Percentiles rank a stretch among this genome's conserved stretches.
These are phyloP conservation scores for Phenganax marumi DNA, from an alignment of 92 coral and sea anemone species.

Conservation along the genomic window DNA sequence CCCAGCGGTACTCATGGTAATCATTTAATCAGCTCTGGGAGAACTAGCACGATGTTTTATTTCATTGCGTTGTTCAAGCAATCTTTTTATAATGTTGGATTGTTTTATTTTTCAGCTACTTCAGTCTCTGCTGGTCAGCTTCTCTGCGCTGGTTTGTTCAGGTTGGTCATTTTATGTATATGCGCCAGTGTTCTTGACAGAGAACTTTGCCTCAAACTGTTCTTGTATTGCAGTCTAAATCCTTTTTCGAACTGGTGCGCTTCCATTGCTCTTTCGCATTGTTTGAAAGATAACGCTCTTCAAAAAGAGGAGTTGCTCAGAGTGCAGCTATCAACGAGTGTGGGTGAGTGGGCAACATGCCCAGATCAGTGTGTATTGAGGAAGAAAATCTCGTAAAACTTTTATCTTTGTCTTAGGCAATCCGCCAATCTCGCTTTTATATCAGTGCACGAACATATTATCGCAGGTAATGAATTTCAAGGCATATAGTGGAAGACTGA, in stretches of 20 bases:
- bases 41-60: neutral
- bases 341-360: slow-evolving; percentile 58
- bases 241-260: slow-evolving; percentile 98
- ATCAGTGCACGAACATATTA: slow-evolving; percentile 94
- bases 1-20: slow-evolving; percentile 86
- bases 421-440: slow-evolving; percentile 92
- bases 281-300: slow-evolving; percentile 86
- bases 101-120: slow-evolving; percentile 54
- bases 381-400: no score
- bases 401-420: slow-evolving; percentile 58
- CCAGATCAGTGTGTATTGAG: neutral
- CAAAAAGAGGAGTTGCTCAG: slow-evolving; percentile 95
- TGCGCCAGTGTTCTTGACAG: no score
- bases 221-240: slow-evolving; percentile 58
- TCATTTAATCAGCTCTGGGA: neutral
- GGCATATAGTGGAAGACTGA: no score
- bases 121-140: slow-evolving; percentile 87
- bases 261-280: slow-evolving; percentile 90
- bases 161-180: slow-evolving; percentile 48
- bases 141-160: slow-evolving; percentile 92
- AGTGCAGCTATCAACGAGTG: slow-evolving; percentile 95
- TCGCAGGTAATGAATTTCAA: slow-evolving; percentile 65
- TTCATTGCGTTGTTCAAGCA: neutral
- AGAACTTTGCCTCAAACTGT: neutral
- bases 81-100: neutral